These are phyloP conservation scores for Pyrgus malvae DNA, from an alignment of 2,888 invertebrate species.

Conservation along the genomic window DNA sequence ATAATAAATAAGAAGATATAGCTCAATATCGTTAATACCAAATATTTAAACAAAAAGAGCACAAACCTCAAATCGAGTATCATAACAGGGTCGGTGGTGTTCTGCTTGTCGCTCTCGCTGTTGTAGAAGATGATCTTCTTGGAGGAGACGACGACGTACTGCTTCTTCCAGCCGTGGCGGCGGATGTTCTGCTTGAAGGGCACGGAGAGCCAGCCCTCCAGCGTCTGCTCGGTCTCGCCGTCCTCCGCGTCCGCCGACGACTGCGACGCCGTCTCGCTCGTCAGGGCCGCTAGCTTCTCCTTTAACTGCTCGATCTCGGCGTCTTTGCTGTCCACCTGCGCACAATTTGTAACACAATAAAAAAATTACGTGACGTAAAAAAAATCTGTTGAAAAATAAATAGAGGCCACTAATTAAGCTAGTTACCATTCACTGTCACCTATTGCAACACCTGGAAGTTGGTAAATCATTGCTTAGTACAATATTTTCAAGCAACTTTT, in stretches of 20 bases:
- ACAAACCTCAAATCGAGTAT: constrained; percentile 96
- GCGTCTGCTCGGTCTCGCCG: constrained; percentile 88
- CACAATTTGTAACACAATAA: too few relatives aligned
- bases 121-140: constrained; percentile 99
- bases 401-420: too few relatives aligned
- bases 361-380: too few relatives aligned
- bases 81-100: constrained; percentile 96
- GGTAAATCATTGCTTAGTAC: too few relatives aligned
- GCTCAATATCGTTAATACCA: too few relatives aligned
- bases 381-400: too few relatives aligned
- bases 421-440: too few relatives aligned
- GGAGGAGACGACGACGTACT: constrained; percentile 98
- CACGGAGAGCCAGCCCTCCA: constrained; percentile 98
- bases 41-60: too few relatives aligned
- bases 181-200: constrained; percentile 97
- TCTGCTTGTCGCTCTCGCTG: constrained; percentile 95
- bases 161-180: constrained; percentile 97
- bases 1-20: too few relatives aligned
- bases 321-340: constrained; percentile 95
- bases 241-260: constrained; percentile 94
- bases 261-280: constrained; percentile 94
- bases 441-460: too few relatives aligned
- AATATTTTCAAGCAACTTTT: too few relatives aligned
- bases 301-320: constrained; percentile 96
- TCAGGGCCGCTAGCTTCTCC: constrained; percentile 89